Evolutionary conservation across 2,797 vertebrate species (phyloP).

Genomic region (Amniataba percoides): DNA sequence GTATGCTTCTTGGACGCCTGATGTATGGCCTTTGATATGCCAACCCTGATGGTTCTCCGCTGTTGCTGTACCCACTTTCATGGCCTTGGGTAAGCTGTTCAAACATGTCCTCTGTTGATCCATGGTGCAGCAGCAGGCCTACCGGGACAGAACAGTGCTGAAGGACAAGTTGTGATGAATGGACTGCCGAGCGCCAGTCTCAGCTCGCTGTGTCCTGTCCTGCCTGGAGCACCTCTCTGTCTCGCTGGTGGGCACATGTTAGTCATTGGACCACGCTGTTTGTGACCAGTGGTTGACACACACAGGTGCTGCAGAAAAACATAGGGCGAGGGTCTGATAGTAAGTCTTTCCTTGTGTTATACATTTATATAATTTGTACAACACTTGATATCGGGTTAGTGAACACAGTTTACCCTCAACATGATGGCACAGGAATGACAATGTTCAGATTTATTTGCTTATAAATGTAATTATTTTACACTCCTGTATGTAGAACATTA

Average conservation of each 20-base stretch:
- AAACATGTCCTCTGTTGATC: conserved; percentile 75
- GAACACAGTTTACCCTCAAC: not conserved
- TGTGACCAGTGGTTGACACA: conserved; percentile 39
- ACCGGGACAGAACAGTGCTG: conserved; percentile 64
- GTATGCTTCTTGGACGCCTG: conserved; percentile 43
- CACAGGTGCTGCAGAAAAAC: conserved; percentile 25
- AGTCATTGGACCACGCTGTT: conserved; percentile 50
- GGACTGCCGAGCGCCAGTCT: conserved; percentile 53
- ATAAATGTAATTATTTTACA: not conserved
- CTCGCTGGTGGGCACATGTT: conserved; percentile 54
- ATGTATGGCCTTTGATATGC: conserved; percentile 45
- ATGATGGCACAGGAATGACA: not conserved
- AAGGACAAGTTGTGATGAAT: conserved; percentile 77
- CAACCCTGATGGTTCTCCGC: conserved; percentile 39
- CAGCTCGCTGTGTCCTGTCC: conserved; percentile 61
- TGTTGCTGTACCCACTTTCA: conserved; percentile 50
- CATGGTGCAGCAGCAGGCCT: conserved; percentile 61
- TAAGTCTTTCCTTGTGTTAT: not conserved
- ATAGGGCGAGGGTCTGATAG: not conserved
- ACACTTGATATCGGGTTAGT: not conserved
- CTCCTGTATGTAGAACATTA: not conserved
- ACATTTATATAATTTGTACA: not conserved
- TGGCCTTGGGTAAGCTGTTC: conserved; percentile 75
- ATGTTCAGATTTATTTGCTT: not conserved
- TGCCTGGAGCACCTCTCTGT: conserved; percentile 57